Evolutionary conservation across 2,797 vertebrate genomes (phyloP).

Genomic region (Antennarius maculatus): DNA sequence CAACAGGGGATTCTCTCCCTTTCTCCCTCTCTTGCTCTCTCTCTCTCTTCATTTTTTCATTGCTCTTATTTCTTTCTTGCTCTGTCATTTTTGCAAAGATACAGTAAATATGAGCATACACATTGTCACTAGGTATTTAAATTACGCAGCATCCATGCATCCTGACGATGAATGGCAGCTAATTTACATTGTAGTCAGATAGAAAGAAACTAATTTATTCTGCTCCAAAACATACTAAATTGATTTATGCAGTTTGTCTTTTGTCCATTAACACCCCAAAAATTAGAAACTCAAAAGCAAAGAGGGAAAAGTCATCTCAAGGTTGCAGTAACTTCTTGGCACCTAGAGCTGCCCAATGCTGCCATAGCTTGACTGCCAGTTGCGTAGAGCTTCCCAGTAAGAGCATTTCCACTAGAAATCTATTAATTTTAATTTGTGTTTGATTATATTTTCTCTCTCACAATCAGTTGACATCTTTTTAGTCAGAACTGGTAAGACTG

Average conservation of each 20-base stretch:
- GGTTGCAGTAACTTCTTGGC: constrained; percentile 34
- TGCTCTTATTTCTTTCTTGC: constrained; percentile 17
- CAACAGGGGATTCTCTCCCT: constrained; percentile 66
- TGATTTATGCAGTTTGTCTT: constrained; percentile 41
- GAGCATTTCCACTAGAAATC: background rate
- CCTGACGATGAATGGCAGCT: constrained; percentile 1
- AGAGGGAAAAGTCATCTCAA: constrained; percentile 27
- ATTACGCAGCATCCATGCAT: background rate
- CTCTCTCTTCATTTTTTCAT: constrained; percentile 53
- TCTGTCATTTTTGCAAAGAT: constrained; percentile 45
- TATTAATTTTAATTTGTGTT: background rate
- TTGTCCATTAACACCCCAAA: constrained; percentile 40
- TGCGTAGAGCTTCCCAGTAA: constrained; percentile 28
- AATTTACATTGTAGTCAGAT: constrained; percentile 28
- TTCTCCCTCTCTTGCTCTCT: constrained; percentile 21
- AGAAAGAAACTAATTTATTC: constrained; percentile 31
- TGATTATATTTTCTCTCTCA: background rate
- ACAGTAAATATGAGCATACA: constrained; percentile 21
- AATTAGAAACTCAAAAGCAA: constrained; percentile 41
- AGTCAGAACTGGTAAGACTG: too few relatives aligned
- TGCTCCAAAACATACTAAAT: constrained; percentile 31
- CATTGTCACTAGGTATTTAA: constrained; percentile 24
- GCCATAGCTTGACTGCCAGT: constrained; percentile 15
- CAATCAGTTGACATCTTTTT: too few relatives aligned
- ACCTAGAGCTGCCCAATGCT: constrained; percentile 9